Evolutionary conservation across 2,797 vertebrate genomes (phyloP), one percentile per base, ranked within the genome.

Genomic region (Microctenopoma stevenorrisi): DNA sequence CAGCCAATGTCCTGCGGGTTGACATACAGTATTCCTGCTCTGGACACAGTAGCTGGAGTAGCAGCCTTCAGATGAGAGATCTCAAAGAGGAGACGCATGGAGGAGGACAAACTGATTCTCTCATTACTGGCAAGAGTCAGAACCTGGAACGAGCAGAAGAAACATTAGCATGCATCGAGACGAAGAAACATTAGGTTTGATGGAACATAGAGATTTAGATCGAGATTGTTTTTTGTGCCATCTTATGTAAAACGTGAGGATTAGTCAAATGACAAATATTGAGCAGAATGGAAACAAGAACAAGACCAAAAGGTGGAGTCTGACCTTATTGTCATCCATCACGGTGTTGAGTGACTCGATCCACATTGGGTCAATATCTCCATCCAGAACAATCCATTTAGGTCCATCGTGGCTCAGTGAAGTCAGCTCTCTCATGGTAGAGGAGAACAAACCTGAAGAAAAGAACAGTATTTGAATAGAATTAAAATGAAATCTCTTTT

Each of bases 301-400:
- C 4, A 37, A 43, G 25, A 60, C 22, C 9, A 28, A 59, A 13
- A 47, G 9, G 51, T 42, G 1, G 13, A 40, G 16, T 16, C 64
- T 68, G 38, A 94, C 93, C 92, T 96, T 94, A 49, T 94, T 96
- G 79, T 94, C 88, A 56, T 95, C 93, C 94, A 94, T 94, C 7
- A 94, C 92, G 14, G 94, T 96, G 65, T 95, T 96, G 14, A 95
- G 90, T 26, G 93, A 94, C 77, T 95, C 94, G 0, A 94, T 93
- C 94, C 95, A 95, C 94, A 94, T 93, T 0, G 73, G 87, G 81
- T 95, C 94, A 77, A 92, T 94, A 86, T 93, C 93, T 50, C 94
- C 95, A 76, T 93, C 93, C 67, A 96, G 83, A 50, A 96, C 91
- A 74, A 94, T 94, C 93, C 95, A 92, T 85, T 96, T 95, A 0